Base-by-base conservation (phyloP, 1,140 invertebrate genomes). In the honey bee (Apis mellifera) region DNA sequence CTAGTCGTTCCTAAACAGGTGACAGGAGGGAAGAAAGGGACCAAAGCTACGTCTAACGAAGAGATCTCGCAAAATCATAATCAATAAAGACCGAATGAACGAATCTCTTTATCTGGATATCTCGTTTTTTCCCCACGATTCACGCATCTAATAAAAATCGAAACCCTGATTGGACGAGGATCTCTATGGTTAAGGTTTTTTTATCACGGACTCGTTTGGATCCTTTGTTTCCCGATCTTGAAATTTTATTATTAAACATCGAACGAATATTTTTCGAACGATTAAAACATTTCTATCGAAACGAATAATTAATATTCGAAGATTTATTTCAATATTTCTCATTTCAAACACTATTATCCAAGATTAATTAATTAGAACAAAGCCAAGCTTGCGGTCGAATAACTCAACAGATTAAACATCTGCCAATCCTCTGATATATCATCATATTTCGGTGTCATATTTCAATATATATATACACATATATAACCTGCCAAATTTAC, bases 101-200 rank as follows among this genome's bases (percentile, higher is more conserved):
- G 68, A 71, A 73, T 73, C 71, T 69, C 65, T 59, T 42, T 74
- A 42, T 42, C 32, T 57, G 57, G 50, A 75, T 50, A 48, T 76
- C 59, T 52, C 50, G 60, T 76, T 64, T 76, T 42, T 32, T 42
- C 7, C 54, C 74, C 48, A 54, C 74, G 74, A 65, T 78, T 78
- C n/a, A n/a, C 42, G 21, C 32, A 42, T 5, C 32, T 42, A 42
- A 42, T 59, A 19, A n/a, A n/a, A n/a, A 12, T 55, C 23, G 54
- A 74, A 21, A 74, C 15, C 42, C 57, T 59, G 19, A 74, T 48
- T 13, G 55, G 21, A 7, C 9, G 15, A 42, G 55, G n/a, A 32
- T 48, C 13, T 21, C 21, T 17, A 3, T 21, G 52, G 50, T n/a
- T 9, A 8, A 13, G 12, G 26, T 55, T 48, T 7, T 48, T 7